Conservation (phyloP, 2,888 invertebrate species). For the Gandaritis pyraliata region DNA sequence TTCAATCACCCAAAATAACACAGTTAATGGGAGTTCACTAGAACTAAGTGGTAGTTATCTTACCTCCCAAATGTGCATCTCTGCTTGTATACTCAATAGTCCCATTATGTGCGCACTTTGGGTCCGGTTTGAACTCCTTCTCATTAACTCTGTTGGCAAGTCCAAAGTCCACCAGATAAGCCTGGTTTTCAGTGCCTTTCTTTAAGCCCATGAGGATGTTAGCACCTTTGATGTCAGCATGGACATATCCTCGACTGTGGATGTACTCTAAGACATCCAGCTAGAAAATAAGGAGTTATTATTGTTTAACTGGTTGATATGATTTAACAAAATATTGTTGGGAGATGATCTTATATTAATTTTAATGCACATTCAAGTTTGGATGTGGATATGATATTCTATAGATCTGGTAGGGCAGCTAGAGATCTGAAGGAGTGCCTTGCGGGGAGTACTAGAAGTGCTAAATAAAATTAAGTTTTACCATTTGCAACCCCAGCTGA, state of each 20-base stretch:
- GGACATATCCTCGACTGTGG: constrained; percentile 94
- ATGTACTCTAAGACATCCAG: constrained; percentile 96
- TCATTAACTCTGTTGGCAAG: constrained; percentile 91
- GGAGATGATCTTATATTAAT: too few relatives aligned
- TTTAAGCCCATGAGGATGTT: constrained; percentile 93
- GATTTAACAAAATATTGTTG: too few relatives aligned
- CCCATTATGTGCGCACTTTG: constrained; percentile 97
- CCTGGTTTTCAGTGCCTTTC: constrained; percentile 87
- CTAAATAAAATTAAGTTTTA: constrained; percentile 56
- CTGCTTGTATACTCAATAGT: constrained; percentile 98
- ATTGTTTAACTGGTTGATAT: too few relatives aligned
- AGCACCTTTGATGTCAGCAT: constrained; percentile 97
- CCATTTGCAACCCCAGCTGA: constrained; percentile 93
- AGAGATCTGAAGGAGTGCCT: too few relatives aligned
- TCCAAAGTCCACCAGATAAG: constrained; percentile 97
- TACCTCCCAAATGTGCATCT: constrained; percentile 97
- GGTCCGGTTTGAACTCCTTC: constrained; percentile 94
- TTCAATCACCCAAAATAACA: too few relatives aligned
- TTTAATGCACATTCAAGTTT: too few relatives aligned
- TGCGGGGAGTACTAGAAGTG: neutral
- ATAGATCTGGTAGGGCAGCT: too few relatives aligned
- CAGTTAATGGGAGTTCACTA: too few relatives aligned
- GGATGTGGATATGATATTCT: too few relatives aligned
- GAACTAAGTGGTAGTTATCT: constrained; percentile 29
- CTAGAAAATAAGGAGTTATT: constrained; percentile 71